Percentiles rank a stretch among this genome's conserved stretches.
Conservation (phyloP, 2,797 vertebrate genomes). For the Siniperca undulata region DNA sequence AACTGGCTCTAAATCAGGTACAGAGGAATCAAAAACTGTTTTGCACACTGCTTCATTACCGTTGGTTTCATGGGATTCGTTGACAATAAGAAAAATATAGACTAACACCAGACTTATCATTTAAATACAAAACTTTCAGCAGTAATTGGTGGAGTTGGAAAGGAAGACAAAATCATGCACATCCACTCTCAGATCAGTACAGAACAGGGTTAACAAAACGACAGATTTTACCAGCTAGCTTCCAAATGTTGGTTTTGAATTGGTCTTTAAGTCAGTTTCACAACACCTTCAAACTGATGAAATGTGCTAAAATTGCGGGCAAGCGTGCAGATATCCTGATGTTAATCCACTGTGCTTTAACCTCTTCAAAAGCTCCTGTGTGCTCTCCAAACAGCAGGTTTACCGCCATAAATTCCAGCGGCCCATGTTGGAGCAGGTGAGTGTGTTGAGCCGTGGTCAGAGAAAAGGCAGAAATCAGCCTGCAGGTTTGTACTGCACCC, state of each 20-base stretch:
- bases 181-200: background rate
- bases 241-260: background rate
- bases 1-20: background rate
- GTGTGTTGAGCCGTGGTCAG: slow-evolving; percentile 36
- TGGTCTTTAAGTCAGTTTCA: background rate
- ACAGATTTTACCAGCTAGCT: background rate
- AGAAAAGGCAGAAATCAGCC: background rate
- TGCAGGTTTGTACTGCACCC: slow-evolving; percentile 16
- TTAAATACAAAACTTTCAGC: background rate
- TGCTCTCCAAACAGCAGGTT: slow-evolving; percentile 54
- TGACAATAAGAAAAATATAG: too few species aligned
- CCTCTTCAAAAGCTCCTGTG: slow-evolving; percentile 46
- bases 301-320: background rate
- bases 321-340: slow-evolving; percentile 53
- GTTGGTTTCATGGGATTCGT: too few species aligned
- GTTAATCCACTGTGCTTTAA: slow-evolving; percentile 53
- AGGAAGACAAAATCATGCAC: background rate
- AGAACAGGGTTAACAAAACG: background rate
- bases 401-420: slow-evolving; percentile 19
- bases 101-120: too few species aligned
- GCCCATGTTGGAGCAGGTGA: slow-evolving; percentile 41
- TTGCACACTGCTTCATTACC: too few species aligned
- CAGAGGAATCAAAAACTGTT: background rate
- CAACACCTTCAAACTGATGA: background rate
- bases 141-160: background rate